Evolutionary conservation across 2,113 vertebrate genomes (phyloP), one percentile per base, ranked within the genome.

Genomic region (Ornithorhynchus anatinus): DNA sequence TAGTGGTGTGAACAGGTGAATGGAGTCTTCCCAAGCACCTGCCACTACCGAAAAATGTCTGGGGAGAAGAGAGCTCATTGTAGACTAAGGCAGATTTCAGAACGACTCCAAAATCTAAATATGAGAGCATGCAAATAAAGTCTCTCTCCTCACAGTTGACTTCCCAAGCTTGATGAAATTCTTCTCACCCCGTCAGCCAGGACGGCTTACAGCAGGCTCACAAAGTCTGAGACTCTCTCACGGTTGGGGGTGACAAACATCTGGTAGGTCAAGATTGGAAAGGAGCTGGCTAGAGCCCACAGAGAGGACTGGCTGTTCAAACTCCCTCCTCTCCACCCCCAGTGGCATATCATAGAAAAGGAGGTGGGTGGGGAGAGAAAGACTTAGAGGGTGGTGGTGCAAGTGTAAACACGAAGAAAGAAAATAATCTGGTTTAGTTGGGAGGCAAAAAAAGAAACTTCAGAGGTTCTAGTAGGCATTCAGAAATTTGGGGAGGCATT

Each of bases 321-420:
- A 14, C 23, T 60, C n/a, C 32, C n/a, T n/a, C 37, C 37, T 44
- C 10, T n/a, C n/a, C n/a, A n/a, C n/a, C n/a, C n/a, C 37, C 33
- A 59, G 25, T 42, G 23, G 14, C 33, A 56, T 31, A n/a, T 61
- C 43, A 66, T 40, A 37, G 59, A 77, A 72, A 72, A 66, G 50
- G 42, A 38, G 42, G 23, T 10, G 61, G 56, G 19, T 25, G 0
- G 5, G 19, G 10, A 51, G n/a, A n/a, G 53, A 58, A 64, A 47
- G 59, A 53, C 48, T 56, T 64, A 43, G 39, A 48, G 29, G 65
- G 42, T 38, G 22, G 5, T 44, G 20, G 25, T 17, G 38, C 38
- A 38, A 33, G 54, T 56, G 29, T 48, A 64, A 59, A 43, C 32
- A 63, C 50, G 39, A 47, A 70, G 33, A 43, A 59, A 20, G 42